Base-by-base conservation (phyloP, 2,797 vertebrate genomes). In the Pseudocheirus occidentalis region DNA sequence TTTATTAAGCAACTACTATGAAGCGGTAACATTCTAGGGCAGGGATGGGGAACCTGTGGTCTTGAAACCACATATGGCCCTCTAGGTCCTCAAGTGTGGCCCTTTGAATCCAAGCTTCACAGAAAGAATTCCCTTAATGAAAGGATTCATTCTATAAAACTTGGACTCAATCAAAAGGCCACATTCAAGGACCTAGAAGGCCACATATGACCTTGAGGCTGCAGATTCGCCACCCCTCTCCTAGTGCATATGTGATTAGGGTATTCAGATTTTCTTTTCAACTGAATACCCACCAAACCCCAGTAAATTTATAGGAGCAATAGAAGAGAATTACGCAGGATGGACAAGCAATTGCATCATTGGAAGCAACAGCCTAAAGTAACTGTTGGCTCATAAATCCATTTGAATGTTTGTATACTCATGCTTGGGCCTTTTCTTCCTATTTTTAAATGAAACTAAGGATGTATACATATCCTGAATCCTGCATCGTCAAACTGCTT, bases 211-310 rank as follows among this genome's bases (percentile, higher is more conserved):
- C 57, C 57, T 58, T 58, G 57, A 29, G 57, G 57, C 28, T 10
- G 2, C 28, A 10, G 57, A 7, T 29, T 29, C 27, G 27, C 28
- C 57, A 29, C 57, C 9, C 9, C 57, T 28, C 3, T 24, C 31
- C 34, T 73, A 73, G 13, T 2, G n/a, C 34, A 40, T n/a, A 81
- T 81, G 40, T 81, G 9, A 87, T 50, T 27, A 3, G 18, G 73
- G 21, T 50, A 24, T 87, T 46, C 73, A 46, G 27, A 81, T 29
- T 46, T 81, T 81, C n/a, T 81, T 21, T 81, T 81, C 55, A 18
- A 57, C n/a, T 53, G n/a, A 94, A 94, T 56, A n/a, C 31, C 46
- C 55, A 90, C 18, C 56, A 89, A 40, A 91, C 93, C 29, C 94
- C 62, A 40, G 95, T 16, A 94, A 90, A 93, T 92, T 91, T 13